These are phyloP conservation scores for Aphelenchoides fujianensis DNA, from an alignment of 1,140 invertebrate species.

Conservation along the genomic window DNA sequence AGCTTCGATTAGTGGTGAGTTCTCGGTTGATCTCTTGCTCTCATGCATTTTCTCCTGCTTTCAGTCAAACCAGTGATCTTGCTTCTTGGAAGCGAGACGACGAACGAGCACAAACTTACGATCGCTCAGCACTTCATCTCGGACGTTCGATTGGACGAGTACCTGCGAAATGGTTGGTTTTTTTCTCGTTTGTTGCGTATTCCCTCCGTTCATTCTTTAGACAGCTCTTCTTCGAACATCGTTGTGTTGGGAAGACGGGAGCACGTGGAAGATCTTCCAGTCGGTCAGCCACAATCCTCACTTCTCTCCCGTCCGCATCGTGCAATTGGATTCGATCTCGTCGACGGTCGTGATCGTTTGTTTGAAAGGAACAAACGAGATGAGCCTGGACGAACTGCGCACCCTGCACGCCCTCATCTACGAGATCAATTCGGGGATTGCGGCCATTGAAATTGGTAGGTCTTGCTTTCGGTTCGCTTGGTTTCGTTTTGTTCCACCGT, in stretches of 20 bases:
- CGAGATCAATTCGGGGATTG: slow-evolving; percentile 18
- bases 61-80: slow-evolving; percentile 8
- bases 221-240: not conserved
- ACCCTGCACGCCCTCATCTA: slow-evolving; percentile 18
- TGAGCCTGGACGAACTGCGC: slow-evolving; percentile 25
- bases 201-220: too few relatives aligned
- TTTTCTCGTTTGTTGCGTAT: too few relatives aligned
- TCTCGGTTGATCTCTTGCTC: too few relatives aligned
- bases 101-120: not conserved
- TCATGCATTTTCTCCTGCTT: slow-evolving; percentile 8
- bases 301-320: not conserved
- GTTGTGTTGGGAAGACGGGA: not conserved
- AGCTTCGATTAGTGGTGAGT: not conserved
- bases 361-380: slow-evolving; percentile 25
- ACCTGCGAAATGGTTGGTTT: not conserved
- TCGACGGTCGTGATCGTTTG: not conserved
- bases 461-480: slow-evolving; percentile 18
- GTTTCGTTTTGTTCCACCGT: too few relatives aligned
- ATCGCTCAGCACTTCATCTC: slow-evolving; percentile 1
- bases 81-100: slow-evolving; percentile 8
- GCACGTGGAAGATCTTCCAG: too few relatives aligned
- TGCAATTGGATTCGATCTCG: slow-evolving; percentile 6
- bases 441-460: slow-evolving; percentile 26
- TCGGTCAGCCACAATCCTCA: too few relatives aligned
- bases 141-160: not conserved